Evolutionary conservation across 2,113 vertebrate genomes (phyloP).

Genomic region (Mohoua ochrocephala): DNA sequence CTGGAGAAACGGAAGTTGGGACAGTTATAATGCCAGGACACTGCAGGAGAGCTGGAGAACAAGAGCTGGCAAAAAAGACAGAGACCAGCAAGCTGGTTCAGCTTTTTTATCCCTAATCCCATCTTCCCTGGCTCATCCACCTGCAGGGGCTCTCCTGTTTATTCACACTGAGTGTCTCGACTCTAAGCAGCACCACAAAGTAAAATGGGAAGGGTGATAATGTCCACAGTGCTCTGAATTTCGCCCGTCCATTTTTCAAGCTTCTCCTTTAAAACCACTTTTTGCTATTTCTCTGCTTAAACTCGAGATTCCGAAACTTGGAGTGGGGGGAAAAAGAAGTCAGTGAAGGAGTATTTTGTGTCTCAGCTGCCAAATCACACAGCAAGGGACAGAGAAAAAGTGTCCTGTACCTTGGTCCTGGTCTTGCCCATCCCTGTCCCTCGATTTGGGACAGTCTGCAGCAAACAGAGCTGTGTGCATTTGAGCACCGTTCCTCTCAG

Average conservation of each 20-base stretch:
- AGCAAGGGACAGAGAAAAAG: background rate
- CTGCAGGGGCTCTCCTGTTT: background rate
- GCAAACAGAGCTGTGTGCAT: background rate
- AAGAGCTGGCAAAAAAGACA: background rate
- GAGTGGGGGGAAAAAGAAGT: accelerated
- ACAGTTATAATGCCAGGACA: background rate
- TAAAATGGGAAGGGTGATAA: background rate
- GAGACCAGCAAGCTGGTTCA: background rate
- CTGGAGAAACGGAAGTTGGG: background rate
- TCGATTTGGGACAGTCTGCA: background rate
- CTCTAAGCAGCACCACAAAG: background rate
- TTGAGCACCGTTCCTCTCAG: background rate
- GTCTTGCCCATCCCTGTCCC: background rate
- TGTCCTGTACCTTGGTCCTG: background rate
- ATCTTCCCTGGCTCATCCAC: background rate
- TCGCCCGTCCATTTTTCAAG: accelerated
- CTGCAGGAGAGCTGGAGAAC: background rate
- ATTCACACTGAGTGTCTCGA: background rate
- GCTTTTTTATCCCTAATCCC: background rate
- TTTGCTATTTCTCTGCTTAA: background rate
- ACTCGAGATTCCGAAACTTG: background rate
- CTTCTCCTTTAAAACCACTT: background rate
- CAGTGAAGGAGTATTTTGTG: background rate
- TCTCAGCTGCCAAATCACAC: background rate
- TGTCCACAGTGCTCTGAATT: background rate